A percentile compares a stretch with the other conserved stretches of the same genome.
phyloP scores from a whole-genome alignment of 2,888 invertebrate genomes.

The Seira musarum region DNA sequence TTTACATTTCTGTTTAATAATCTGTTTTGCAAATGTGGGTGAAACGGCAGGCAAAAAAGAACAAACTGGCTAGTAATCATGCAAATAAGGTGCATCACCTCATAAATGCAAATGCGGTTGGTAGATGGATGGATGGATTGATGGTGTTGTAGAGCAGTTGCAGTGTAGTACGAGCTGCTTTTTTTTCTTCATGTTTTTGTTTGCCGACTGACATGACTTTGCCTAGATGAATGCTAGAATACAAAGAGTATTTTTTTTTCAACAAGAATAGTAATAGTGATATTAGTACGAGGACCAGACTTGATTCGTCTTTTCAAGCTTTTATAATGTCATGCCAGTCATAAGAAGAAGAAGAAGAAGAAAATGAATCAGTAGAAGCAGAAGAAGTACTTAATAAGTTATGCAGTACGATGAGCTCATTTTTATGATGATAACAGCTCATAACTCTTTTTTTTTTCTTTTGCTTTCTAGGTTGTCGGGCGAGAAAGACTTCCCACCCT shows the following conservation, averaged over 20 bases:
- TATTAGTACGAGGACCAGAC: neutral
- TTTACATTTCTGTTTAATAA: slow-evolving; percentile 12
- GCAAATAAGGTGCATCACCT: slow-evolving; percentile 18
- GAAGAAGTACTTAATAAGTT: neutral
- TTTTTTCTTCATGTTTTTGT: neutral
- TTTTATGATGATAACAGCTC: slow-evolving; percentile 8
- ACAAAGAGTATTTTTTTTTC: no score
- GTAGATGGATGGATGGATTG: no score
- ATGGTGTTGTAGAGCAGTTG: neutral
- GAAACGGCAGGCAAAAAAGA: slow-evolving; percentile 36
- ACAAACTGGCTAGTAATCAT: slow-evolving; percentile 40
- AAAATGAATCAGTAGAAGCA: no score
- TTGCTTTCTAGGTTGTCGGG: slow-evolving; percentile 75
- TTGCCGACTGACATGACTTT: no score
- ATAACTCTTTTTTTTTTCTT: slow-evolving; percentile 16
- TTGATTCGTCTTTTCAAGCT: neutral
- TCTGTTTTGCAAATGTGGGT: slow-evolving; percentile 44
- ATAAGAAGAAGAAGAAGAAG: no score
- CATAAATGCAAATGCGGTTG: neutral
- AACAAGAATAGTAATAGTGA: neutral
- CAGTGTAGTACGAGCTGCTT: slow-evolving; percentile 1
- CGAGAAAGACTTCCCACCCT: slow-evolving; percentile 84
- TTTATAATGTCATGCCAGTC: no score
- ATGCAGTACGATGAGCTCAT: neutral
- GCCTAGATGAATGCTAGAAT: no score